phyloP scores from a whole-genome alignment of 1,140 invertebrate species.

The Agraylea sexmaculata region DNA sequence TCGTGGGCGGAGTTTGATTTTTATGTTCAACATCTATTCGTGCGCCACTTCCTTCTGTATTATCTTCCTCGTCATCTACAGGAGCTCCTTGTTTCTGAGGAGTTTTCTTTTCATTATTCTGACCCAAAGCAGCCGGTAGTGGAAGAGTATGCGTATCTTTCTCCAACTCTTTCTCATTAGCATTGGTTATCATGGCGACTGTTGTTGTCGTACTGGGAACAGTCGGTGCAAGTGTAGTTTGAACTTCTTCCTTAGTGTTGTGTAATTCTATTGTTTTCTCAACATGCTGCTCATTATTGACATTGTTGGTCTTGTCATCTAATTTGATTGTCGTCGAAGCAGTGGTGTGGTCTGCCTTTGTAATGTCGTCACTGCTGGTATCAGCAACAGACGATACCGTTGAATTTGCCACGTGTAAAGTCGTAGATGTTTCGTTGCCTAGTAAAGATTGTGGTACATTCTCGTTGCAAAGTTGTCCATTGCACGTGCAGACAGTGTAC shows the following conservation, averaged over 20 bases:
- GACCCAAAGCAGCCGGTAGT: constrained; percentile 16
- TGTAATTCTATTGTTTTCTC: too few relatives aligned
- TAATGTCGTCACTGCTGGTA: not conserved
- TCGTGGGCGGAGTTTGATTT: constrained; percentile 4
- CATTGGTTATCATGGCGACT: constrained; percentile 2
- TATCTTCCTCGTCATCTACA: constrained; percentile 20
- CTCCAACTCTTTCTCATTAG: constrained; percentile 3
- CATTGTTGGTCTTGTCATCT: constrained; percentile 4
- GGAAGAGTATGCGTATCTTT: constrained; percentile 13
- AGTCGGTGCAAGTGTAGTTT: too few relatives aligned
- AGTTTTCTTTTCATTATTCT: constrained; percentile 12
- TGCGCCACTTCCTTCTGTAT: constrained; percentile 17
- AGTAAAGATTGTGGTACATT: constrained; percentile 11
- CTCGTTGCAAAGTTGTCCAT: constrained; percentile 39
- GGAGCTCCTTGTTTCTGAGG: constrained; percentile 16
- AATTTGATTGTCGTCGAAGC: constrained; percentile 7
- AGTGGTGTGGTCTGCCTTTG: not conserved
- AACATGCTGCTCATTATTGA: too few relatives aligned
- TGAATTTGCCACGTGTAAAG: not conserved
- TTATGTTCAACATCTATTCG: constrained; percentile 13
- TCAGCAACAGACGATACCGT: not conserved
- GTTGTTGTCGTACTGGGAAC: too few relatives aligned
- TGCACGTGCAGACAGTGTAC: constrained; percentile 41
- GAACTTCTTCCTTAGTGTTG: too few relatives aligned
- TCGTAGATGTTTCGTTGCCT: not conserved